Conservation (phyloP, 1,140 invertebrate species). For the Aphelinus atriplicis region DNA sequence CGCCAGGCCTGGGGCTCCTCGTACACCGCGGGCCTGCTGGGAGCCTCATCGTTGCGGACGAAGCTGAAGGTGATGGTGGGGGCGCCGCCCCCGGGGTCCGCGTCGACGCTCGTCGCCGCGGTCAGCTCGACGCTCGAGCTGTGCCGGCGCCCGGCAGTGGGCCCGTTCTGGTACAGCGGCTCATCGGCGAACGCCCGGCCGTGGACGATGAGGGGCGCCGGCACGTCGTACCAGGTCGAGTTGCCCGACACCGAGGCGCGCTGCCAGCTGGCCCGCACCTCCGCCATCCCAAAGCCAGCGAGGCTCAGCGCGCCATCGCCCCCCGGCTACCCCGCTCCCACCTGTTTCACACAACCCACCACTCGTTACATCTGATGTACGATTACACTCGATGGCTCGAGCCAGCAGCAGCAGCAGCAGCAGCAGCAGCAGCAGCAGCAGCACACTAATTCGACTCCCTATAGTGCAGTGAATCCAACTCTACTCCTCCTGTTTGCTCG, state of each 20-base stretch:
- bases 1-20: slow-evolving; percentile 38
- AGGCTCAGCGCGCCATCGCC: too few relatives aligned
- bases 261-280: slow-evolving; percentile 52
- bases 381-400: too few relatives aligned
- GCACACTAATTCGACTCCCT: too few relatives aligned
- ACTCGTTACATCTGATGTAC: too few relatives aligned
- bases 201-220: slow-evolving; percentile 55
- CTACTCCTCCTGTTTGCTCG: too few relatives aligned
- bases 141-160: slow-evolving; percentile 43
- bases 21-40: too few relatives aligned
- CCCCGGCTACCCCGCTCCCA: too few relatives aligned
- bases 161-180: slow-evolving; percentile 45
- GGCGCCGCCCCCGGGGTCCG: slow-evolving; percentile 53
- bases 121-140: slow-evolving; percentile 57
- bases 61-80: slow-evolving; percentile 62
- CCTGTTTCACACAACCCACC: too few relatives aligned
- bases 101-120: slow-evolving; percentile 52
- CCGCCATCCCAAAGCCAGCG: slow-evolving; percentile 48
- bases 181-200: slow-evolving; percentile 47
- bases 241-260: slow-evolving; percentile 41
- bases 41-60: slow-evolving; percentile 37
- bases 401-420: too few relatives aligned
- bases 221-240: slow-evolving; percentile 56
- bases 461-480: too few relatives aligned
- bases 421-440: too few relatives aligned